Base-by-base conservation (phyloP, 2,888 invertebrate genomes). In the Ichneumoninae sp. region DNA sequence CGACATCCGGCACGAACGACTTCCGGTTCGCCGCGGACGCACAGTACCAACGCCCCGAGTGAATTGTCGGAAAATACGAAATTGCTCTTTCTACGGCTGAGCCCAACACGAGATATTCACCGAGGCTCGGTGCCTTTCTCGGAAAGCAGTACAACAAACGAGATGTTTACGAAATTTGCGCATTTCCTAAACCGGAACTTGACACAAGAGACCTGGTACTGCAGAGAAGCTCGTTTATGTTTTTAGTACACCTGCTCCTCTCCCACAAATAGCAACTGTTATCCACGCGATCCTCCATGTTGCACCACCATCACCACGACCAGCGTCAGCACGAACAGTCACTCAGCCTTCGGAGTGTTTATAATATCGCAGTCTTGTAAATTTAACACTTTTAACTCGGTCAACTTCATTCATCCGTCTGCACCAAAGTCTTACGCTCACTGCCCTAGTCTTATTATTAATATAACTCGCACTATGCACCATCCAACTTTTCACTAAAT, bases 191-290 rank as follows among this genome's bases (percentile, higher is more conserved):
- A 81, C 70, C 65, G 69, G 74, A 83, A 79, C 40, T 44, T 40
- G 47, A 68, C 16, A 47, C 36, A 72, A 66, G 47, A 60, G 54
- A 19, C 26, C 8, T 19, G 13, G 50, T 44, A 44, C 47, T 75
- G 54, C 50, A 22, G 62, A 57, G 50, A 47, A 71, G 65, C 62
- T 66, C 36, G 57, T 60, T 40, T 66, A 62, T 47, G 71, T 22
- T 44, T 65, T 26, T 13, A 30, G 47, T 57, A 70, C 83, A 83
- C 83, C 83, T 80, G 80, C 60, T 80, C 50, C 19, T 30, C 57
- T 60, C 50, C 80, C 75, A 50, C 75, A 68, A 83, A 83, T 80
- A 83, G 69, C 57, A 19, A 19, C 54, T 57, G 65, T 80, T 66
- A 40, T 66, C 36, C 57, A 40, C 50, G 52, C 78, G 30, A 47